Evolutionary conservation across 2,797 vertebrate genomes (phyloP).

Genomic region (Momotus momota): DNA sequence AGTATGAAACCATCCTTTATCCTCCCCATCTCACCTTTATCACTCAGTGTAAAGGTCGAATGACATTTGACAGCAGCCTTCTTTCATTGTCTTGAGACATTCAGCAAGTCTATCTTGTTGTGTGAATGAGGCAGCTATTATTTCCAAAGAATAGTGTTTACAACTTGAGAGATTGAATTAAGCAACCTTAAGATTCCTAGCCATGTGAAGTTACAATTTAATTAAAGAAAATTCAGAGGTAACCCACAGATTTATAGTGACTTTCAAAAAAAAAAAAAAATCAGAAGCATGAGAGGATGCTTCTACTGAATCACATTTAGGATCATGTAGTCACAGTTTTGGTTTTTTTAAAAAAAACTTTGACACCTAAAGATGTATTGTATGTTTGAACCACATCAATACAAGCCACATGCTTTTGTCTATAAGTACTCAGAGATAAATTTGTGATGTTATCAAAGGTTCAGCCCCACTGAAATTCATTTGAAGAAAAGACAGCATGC

Average conservation of each 20-base stretch:
- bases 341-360: not conserved
- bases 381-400: too few relatives aligned
- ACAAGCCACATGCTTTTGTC: not conserved
- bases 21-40: not conserved
- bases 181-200: not conserved
- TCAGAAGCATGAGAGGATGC: rapidly evolving
- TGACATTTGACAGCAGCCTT: not conserved
- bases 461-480: not conserved
- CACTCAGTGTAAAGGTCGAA: not conserved
- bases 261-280: not conserved
- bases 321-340: not conserved
- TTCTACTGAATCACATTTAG: not conserved
- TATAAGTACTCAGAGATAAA: not conserved
- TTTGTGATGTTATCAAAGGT: not conserved
- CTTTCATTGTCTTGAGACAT: not conserved
- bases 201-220: not conserved
- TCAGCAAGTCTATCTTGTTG: not conserved
- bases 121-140: not conserved
- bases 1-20: not conserved
- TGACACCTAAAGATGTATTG: not conserved
- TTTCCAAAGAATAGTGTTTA: not conserved
- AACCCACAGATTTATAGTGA: not conserved
- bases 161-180: not conserved
- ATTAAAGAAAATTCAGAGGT: not conserved
- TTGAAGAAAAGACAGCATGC: not conserved